These are phyloP conservation scores for Salminus brasiliensis DNA, from an alignment of 2,113 vertebrate genomes.

Conservation along the genomic window DNA sequence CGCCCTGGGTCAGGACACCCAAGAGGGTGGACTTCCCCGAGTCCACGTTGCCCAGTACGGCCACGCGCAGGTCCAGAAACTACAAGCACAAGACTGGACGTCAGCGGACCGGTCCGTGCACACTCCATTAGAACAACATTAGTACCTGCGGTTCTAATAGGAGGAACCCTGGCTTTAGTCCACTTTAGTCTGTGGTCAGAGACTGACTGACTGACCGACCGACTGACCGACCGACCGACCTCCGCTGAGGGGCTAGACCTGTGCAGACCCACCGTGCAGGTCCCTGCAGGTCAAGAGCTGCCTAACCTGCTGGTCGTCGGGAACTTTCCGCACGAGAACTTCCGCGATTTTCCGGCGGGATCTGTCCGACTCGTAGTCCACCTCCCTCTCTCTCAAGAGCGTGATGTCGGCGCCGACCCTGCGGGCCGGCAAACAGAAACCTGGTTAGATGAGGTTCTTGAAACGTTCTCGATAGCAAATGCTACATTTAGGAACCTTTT, in stretches of 20 bases:
- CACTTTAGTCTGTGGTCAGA: too few relatives aligned
- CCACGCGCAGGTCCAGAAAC: constrained; percentile 97
- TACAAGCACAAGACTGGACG: constrained; percentile 62
- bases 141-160: too few relatives aligned
- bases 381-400: constrained; percentile 88
- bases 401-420: constrained; percentile 97
- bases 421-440: constrained; percentile 34
- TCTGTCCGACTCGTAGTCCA: constrained; percentile 86
- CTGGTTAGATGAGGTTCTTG: background rate
- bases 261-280: too few relatives aligned
- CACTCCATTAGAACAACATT: background rate
- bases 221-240: too few relatives aligned
- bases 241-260: too few relatives aligned
- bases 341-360: constrained; percentile 89
- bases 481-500: too few relatives aligned
- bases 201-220: too few relatives aligned
- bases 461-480: too few relatives aligned
- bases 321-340: constrained; percentile 94
- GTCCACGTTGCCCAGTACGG: constrained; percentile 94
- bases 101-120: background rate
- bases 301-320: constrained; percentile 93
- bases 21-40: constrained; percentile 93
- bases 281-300: background rate
- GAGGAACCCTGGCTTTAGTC: too few relatives aligned
- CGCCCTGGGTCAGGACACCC: constrained; percentile 93